Conservation (phyloP, 2,888 invertebrate species). For the Entomobrya proxima region DNA sequence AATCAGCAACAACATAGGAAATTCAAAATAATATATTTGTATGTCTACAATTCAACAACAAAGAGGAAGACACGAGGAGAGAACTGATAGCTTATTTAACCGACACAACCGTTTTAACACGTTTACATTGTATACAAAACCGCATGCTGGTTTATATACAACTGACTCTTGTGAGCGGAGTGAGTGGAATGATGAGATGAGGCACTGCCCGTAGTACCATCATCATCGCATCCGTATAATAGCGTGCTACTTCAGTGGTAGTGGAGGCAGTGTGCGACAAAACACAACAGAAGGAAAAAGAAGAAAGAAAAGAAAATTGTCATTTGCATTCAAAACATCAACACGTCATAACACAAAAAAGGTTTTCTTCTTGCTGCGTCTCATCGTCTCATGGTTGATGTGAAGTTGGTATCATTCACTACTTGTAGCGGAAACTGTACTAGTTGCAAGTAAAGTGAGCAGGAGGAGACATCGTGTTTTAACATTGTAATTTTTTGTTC, state of each 20-base stretch:
- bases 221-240: constrained; percentile 20
- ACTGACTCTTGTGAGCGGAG: constrained; percentile 18
- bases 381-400: not conserved
- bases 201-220: not conserved
- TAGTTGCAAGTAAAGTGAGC: constrained; percentile 22
- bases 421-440: not conserved
- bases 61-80: constrained; percentile 37
- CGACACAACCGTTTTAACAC: constrained; percentile 32
- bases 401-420: constrained; percentile 36
- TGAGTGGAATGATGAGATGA: constrained; percentile 23
- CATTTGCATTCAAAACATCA: constrained; percentile 68
- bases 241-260: constrained; percentile 25
- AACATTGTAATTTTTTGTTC: constrained; percentile 28
- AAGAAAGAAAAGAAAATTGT: constrained; percentile 51
- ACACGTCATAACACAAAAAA: constrained; percentile 65
- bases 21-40: constrained; percentile 4
- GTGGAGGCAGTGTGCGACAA: constrained; percentile 16
- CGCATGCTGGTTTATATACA: constrained; percentile 39
- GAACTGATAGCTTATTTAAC: constrained; percentile 48
- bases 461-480: constrained; percentile 42
- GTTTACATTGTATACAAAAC: constrained; percentile 16
- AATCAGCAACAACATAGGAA: not conserved
- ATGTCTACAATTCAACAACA: constrained; percentile 21
- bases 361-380: constrained; percentile 34
- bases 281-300: not conserved